Evolutionary conservation across 2,888 invertebrate species (phyloP), one percentile per base, ranked within the genome.

Genomic region (Mimas tiliae): DNA sequence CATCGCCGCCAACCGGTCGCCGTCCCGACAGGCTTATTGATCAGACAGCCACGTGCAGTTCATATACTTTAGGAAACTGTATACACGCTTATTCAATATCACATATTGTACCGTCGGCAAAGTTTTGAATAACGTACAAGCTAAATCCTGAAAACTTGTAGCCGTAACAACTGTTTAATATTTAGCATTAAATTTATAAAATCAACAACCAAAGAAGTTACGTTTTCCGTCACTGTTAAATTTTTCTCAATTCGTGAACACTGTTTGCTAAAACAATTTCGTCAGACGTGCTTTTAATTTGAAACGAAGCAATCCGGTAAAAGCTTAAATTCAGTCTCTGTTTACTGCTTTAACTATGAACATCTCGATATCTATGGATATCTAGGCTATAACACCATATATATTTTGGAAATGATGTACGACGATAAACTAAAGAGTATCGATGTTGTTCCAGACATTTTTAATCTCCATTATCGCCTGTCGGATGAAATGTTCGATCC

Each of bases 11-110:
- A 88, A 85, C 81, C 79, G 87, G 90, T 80, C 92, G 94, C 83
- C 94, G 94, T 88, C 93, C 92, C 80, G 94, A 91, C 88, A 87
- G 87, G 70, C 86, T 91, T 79, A 93, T 93, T 84, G 85, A 89
- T 80, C 94, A 95, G 87, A 84, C 90, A 72, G 73, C 91, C 94
- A 81, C 94, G 94, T 86, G 88, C 70, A 72, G 66, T 79, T 67
- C 87, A 38, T 63, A 21, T 16, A 50, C 16, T 34, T 33, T 63
- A 66, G 16, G 42, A 52, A 52, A 53, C 16, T 48, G n/a, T n/a
- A n/a, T n/a, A 11, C 21, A n/a, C 21, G 34, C 21, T 21, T 7
- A 21, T 27, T 27, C 34, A 27, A 12, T 21, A 21, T 19, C 21
- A 48, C 1, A 38, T n/a, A 50, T 11, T 19, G 16, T 19, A 34